Base-by-base conservation (phyloP, 1,140 invertebrate genomes). In the Trachelipus rathkii region DNA sequence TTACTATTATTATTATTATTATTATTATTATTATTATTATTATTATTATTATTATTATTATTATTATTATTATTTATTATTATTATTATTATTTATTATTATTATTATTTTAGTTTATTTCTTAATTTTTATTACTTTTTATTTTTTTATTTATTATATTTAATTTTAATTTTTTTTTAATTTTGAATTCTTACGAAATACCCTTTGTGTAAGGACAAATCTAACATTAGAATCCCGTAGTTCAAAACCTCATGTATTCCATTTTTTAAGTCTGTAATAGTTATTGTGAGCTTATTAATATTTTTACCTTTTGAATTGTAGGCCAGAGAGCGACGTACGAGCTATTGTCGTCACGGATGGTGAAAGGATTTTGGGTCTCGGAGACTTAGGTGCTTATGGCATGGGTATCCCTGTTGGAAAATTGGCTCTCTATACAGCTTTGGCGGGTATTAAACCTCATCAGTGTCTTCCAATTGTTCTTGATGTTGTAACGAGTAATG, bases 321-420 rank as follows among this genome's bases (percentile, higher is more conserved):
- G 94, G 94, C 96, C 96, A 0, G 94, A 97, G 86, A 88, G 91
- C 70, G 91, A 96, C 83, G 93, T 99, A 0, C 88, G 95, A 82
- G 95, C 95, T 3, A 95, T 97, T 83, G 93, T 95, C 60, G 95
- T 98, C 8, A 98, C 96, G 0, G 96, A 98, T 83, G 96, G 96
- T 10, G 96, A 98, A 82, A 87, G 96, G 46, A 97, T 98, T 82
- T 86, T 98, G 77, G 96, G 96, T 83, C 86, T 98, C 33, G 96
- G 96, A 21, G 96, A 98, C 85, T 88, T 97, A 23, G 96, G 96
- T 7, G 94, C 94, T 7, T 95, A 94, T 83, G 96, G 96, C 4
- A 96, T 96, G 93, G 96, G 95, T 71, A 98, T 98, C 82, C 95
- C 95, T 19, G 93, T 97, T 13, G 96, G 96, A 66, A 98, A 98